Base-by-base conservation (phyloP, 1,140 invertebrate species). In the Drosophila gunungcola region DNA sequence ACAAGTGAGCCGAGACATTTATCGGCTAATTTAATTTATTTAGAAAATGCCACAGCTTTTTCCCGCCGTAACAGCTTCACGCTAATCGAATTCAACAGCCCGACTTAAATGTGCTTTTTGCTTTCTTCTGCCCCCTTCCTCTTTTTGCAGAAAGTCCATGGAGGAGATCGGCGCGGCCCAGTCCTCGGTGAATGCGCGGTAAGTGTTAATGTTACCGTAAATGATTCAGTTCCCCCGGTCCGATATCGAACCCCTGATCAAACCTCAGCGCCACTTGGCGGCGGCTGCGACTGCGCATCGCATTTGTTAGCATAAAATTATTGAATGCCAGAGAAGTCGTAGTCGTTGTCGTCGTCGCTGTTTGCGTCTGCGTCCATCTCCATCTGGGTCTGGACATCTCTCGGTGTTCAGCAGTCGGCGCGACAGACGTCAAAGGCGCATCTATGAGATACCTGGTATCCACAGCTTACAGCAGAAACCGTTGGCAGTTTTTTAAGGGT, bases 101-200 rank as follows among this genome's bases (percentile, higher is more conserved):
- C 53, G 51, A 52, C 68, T 72, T 74, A 69, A 80, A 85, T 73
- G 79, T 63, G 48, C 61, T 48, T 60, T 52, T 57, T 55, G 70
- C 34, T 73, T 60, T 52, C 56, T 82, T 42, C 52, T 39, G n/a
- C 16, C 41, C 51, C 52, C 45, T 54, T 41, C 52, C 45, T 54
- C 49, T 70, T 65, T 42, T 64, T 94, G 92, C 93, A 95, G 95
- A 94, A 95, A 95, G 92, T 94, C 94, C 69, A 94, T 95, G 93
- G 94, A 95, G 80, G 94, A 95, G 89, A 94, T 95, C 84, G 94
- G 94, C 69, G 95, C 95, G 82, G 93, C 94, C 51, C 94, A 91
- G 79, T 91, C 94, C 80, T 95, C 94, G 58, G 94, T 95, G 92
- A 95, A 95, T 93, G 94, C 94, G 89, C 94, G 95, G 95, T 95